Evolutionary conservation across 2,113 vertebrate genomes (phyloP).

Genomic region (Chloebia gouldiae): DNA sequence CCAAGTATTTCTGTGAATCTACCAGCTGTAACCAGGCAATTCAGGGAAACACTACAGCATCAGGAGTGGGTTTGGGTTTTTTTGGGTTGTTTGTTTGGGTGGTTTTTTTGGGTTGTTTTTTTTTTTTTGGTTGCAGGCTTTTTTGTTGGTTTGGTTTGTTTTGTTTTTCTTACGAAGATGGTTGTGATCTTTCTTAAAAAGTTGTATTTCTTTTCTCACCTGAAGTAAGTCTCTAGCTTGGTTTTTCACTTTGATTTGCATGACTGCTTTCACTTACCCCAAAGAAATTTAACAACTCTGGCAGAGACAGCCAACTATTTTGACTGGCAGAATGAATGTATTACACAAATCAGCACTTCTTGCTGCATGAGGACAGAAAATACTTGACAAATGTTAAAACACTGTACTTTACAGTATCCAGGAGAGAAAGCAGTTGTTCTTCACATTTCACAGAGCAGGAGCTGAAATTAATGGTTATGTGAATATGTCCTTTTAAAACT

Average conservation of each 20-base stretch:
- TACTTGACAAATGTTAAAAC: neutral
- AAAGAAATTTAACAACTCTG: neutral
- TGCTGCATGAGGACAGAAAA: neutral
- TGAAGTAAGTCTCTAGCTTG: neutral
- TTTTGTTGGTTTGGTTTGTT: neutral
- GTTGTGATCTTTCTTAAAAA: neutral
- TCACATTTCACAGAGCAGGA: neutral
- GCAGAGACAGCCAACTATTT: neutral
- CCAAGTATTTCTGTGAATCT: neutral
- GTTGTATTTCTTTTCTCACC: neutral
- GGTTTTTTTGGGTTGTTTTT: neutral
- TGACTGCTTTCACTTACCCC: neutral
- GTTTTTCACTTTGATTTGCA: neutral
- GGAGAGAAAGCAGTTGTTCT: neutral
- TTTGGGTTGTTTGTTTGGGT: neutral
- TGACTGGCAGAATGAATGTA: neutral
- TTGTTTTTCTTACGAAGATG: accelerated
- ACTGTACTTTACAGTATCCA: neutral
- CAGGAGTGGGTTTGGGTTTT: neutral
- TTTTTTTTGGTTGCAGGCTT: neutral
- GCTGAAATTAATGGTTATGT: neutral
- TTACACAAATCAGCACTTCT: neutral
- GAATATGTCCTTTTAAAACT: neutral
- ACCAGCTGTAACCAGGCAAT: neutral
- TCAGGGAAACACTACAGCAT: accelerated